Percentiles rank a stretch among this genome's conserved stretches.
Conservation (phyloP, 1,140 invertebrate species). For the Formica selysi region DNA sequence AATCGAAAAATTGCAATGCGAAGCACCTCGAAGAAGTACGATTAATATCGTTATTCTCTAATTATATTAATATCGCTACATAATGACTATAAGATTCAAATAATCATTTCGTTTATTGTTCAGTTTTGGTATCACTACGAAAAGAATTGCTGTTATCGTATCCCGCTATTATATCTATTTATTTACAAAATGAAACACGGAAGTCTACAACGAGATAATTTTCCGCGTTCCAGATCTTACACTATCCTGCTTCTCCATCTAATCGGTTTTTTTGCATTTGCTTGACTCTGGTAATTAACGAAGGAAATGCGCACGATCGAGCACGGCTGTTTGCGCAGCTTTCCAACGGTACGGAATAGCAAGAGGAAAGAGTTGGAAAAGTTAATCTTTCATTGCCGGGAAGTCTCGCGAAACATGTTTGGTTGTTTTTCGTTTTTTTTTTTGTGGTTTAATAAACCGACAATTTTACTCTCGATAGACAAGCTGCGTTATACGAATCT, state of each 20-base stretch:
- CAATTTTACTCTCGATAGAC: constrained; percentile 25
- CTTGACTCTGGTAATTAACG: constrained; percentile 30
- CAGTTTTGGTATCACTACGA: neutral
- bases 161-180: neutral
- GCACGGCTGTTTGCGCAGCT: constrained; percentile 5
- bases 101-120: neutral
- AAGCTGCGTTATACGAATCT: neutral
- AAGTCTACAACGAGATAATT: neutral
- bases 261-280: constrained; percentile 8
- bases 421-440: neutral
- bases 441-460: constrained; percentile 7
- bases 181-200: constrained; percentile 1
- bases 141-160: neutral
- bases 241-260: neutral
- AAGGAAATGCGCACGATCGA: constrained; percentile 45
- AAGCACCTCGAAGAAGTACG: neutral
- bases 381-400: constrained; percentile 26
- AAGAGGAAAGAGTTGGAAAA: constrained; percentile 24
- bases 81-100: neutral
- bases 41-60: neutral
- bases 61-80: neutral
- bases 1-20: constrained; percentile 10
- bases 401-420: constrained; percentile 44
- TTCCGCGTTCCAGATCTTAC: constrained; percentile 41
- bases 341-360: constrained; percentile 43